A percentile compares a stretch with the other conserved stretches of the same genome.
These are phyloP conservation scores for Tragelaphus strepsiceros DNA, from an alignment of 2,113 vertebrate species.

Conservation along the genomic window DNA sequence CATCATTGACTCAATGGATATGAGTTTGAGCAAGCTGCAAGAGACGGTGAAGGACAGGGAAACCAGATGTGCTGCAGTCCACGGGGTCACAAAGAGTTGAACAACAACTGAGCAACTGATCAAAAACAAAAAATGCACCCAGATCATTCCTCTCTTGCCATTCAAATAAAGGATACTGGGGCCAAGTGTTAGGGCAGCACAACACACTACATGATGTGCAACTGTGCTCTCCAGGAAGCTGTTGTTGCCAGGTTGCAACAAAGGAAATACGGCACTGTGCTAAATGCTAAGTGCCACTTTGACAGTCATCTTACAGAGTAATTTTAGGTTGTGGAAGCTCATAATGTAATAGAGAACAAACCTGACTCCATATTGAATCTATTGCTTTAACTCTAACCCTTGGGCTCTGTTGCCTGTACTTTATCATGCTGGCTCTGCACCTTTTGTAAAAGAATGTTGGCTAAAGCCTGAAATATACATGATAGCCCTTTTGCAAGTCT, in stretches of 20 bases:
- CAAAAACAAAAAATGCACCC: not conserved
- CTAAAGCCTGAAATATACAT: not conserved
- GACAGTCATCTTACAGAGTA: not conserved
- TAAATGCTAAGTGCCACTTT: not conserved
- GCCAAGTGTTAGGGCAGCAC: not conserved
- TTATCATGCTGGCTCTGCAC: not conserved
- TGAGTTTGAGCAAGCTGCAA: not conserved
- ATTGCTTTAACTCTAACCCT: not conserved
- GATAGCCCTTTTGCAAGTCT: not conserved
- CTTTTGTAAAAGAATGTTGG: not conserved
- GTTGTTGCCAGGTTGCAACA: not conserved
- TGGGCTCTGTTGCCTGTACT: not conserved
- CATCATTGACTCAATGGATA: not conserved
- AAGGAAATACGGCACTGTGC: not conserved
- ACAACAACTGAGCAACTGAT: not conserved
- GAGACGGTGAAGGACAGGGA: not conserved
- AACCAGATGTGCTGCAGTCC: accelerated
- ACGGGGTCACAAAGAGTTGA: not conserved
- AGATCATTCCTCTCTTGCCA: not conserved
- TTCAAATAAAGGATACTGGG: not conserved
- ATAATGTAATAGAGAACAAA: not conserved
- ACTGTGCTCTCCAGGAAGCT: not conserved
- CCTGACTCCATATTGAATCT: not conserved
- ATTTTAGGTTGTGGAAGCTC: not conserved
- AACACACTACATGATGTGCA: not conserved